Evolutionary conservation across 2,888 invertebrate genomes (phyloP), one percentile per base, ranked within the genome.

Genomic region (Pristionchus arcanus): DNA sequence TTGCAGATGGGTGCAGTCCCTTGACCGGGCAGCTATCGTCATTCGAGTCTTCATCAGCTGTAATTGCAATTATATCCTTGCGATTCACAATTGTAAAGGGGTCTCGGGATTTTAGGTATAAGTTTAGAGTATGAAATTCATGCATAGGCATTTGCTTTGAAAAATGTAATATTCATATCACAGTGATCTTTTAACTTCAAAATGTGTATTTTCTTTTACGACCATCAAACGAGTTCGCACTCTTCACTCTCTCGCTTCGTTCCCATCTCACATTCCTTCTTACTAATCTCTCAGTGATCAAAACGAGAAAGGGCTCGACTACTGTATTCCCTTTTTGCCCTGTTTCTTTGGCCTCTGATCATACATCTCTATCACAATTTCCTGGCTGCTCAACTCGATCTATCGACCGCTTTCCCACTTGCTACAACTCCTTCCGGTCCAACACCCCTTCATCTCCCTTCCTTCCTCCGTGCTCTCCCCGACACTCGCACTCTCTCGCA

Each of bases 1-100:
- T 96, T 99, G 99, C 94, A 99, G 96, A 96, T 99, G 99, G 49
- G 97, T 97, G 95, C 99, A 99, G n/a, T 95, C 92, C 97, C 84
- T 85, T 96, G 97, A 97, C 97, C 96, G 98, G 97, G 93, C 91
- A 83, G 94, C 95, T 84, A 93, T 90, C 86, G 90, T 91, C 92
- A 95, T 94, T 34, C 94, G 91, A 74, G 94, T 94, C 91, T 96
- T 96, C n/a, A 96, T 96, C 66, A 96, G 94, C 96, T 96, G 93
- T 84, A 95, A 92, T n/a, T 66, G 49, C 19, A 59, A 84, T 84
- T 19, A n/a, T n/a, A n/a, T n/a, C n/a, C n/a, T n/a, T 77, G 19
- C 21, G 42, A 11, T 49, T 49, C 42, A 9, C 11, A 3, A 49
- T 9, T 49, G 4, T 49, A 49, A 49, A 49, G 42, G 42, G 42